Evolutionary conservation across 2,888 invertebrate genomes (phyloP).

Genomic region (Hirtodrosophila histrioides): DNA sequence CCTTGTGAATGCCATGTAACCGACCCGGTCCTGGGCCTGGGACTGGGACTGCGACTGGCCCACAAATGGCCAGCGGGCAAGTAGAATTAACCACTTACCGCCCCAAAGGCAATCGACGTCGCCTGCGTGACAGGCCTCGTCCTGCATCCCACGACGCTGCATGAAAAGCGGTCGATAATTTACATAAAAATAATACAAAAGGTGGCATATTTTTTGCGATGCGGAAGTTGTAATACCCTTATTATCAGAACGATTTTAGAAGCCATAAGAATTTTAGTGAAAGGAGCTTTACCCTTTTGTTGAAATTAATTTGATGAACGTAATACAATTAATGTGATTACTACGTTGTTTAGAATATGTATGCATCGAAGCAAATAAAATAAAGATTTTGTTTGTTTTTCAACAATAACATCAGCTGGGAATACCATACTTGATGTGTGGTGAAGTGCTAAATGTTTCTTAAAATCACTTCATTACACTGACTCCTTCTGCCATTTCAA

Average conservation of each 20-base stretch:
- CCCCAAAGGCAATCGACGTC: slow-evolving; percentile 44
- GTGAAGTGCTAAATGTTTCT: too few species aligned
- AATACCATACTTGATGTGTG: too few species aligned
- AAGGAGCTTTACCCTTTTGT: too few species aligned
- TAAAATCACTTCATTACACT: too few species aligned
- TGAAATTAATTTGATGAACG: too few species aligned
- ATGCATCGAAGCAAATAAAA: too few species aligned
- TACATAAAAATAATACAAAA: slow-evolving; percentile 67
- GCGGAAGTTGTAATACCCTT: slow-evolving; percentile 23
- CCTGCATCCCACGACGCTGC: slow-evolving; percentile 15
- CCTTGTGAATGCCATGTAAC: slow-evolving; percentile 22
- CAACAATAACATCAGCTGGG: too few species aligned
- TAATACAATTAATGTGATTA: too few species aligned
- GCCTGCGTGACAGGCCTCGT: slow-evolving; percentile 60
- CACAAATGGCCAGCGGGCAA: slow-evolving; percentile 73
- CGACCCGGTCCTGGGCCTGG: neutral
- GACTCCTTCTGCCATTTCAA: neutral
- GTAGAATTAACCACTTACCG: slow-evolving; percentile 77
- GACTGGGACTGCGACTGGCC: slow-evolving; percentile 2
- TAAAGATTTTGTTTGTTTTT: too few species aligned
- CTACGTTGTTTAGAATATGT: too few species aligned
- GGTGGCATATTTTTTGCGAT: slow-evolving; percentile 28
- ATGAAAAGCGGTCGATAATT: slow-evolving; percentile 72
- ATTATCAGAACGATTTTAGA: neutral
- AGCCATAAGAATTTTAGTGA: too few species aligned